Evolutionary conservation across 2,113 vertebrate species (phyloP).

Genomic region (Conger conger): DNA sequence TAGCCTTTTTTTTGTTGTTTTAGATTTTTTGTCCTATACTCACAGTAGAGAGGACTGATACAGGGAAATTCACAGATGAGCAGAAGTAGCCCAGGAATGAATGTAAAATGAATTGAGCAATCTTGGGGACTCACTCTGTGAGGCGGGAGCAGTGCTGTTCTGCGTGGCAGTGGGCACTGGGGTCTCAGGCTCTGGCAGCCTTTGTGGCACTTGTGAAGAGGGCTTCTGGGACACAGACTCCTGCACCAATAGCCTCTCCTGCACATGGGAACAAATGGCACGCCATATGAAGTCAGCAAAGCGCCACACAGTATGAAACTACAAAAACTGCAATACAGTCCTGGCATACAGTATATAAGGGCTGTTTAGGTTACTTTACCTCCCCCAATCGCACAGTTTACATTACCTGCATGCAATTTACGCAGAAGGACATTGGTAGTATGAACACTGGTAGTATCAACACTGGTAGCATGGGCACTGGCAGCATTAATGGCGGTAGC

Average conservation of each 20-base stretch:
- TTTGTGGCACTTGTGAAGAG: constrained; percentile 76
- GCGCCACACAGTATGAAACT: background rate
- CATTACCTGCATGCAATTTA: too few relatives aligned
- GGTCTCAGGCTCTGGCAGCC: constrained; percentile 67
- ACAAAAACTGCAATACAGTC: background rate
- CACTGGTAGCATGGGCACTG: too few relatives aligned
- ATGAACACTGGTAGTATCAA: too few relatives aligned
- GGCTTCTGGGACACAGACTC: constrained; percentile 72
- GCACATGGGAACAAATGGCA: background rate
- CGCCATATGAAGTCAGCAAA: background rate
- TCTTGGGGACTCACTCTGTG: constrained; percentile 70
- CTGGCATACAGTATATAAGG: background rate
- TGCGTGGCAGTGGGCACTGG: constrained; percentile 65
- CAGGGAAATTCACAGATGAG: background rate
- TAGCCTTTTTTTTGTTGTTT: too few relatives aligned
- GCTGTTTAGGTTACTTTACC: too few relatives aligned
- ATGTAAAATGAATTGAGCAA: background rate
- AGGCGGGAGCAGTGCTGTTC: constrained; percentile 75
- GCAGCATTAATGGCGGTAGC: too few relatives aligned
- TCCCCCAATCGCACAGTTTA: too few relatives aligned
- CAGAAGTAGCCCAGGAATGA: background rate
- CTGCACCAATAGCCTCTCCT: constrained; percentile 46
- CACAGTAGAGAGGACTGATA: too few relatives aligned
- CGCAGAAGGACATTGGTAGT: too few relatives aligned
- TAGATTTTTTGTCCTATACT: too few relatives aligned